Percentiles rank a stretch among this genome's conserved stretches.
phyloP scores from a whole-genome alignment of 2,797 vertebrate genomes.

The Acanthurus tractus region DNA sequence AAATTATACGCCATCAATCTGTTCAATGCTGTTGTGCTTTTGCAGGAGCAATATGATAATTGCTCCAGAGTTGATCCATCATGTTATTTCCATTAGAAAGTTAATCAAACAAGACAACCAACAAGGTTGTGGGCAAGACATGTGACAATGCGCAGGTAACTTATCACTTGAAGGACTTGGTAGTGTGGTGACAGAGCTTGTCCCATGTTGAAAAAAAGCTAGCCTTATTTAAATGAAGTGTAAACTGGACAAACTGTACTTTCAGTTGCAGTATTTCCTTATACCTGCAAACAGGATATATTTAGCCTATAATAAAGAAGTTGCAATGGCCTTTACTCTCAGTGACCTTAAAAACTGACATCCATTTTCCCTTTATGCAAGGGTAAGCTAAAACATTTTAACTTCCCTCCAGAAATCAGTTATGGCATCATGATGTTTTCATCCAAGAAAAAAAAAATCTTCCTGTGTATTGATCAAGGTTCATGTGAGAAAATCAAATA shows the following conservation, averaged over 20 bases:
- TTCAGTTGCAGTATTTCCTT: background rate
- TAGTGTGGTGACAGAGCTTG: background rate
- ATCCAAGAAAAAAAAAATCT: conserved; percentile 7
- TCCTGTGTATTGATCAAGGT: conserved; percentile 22
- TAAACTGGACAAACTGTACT: conserved; percentile 4
- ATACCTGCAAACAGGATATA: background rate
- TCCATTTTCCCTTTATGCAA: conserved; percentile 18
- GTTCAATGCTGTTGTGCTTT: conserved; percentile 43
- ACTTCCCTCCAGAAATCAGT: conserved; percentile 22
- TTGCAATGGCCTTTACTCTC: conserved; percentile 9
- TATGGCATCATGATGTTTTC: conserved; percentile 24
- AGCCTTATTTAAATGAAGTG: conserved; percentile 6
- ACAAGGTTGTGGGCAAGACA: background rate
- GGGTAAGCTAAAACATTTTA: conserved; percentile 22
- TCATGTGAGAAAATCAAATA: conserved; percentile 38
- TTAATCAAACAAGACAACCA: conserved; percentile 55
- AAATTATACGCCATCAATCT: conserved; percentile 33
- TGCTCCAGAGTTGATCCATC: conserved; percentile 37
- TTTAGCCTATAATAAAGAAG: background rate
- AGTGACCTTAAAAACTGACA: conserved; percentile 14
- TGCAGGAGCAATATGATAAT: conserved; percentile 18
- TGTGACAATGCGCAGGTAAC: conserved; percentile 12
- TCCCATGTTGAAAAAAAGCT: background rate
- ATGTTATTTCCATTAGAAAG: conserved; percentile 47
- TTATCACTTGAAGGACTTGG: conserved; percentile 3